Percentiles rank a stretch among this genome's conserved stretches.
These are phyloP conservation scores for Menidia menidia DNA, from an alignment of 2,797 vertebrate species.

Conservation along the genomic window DNA sequence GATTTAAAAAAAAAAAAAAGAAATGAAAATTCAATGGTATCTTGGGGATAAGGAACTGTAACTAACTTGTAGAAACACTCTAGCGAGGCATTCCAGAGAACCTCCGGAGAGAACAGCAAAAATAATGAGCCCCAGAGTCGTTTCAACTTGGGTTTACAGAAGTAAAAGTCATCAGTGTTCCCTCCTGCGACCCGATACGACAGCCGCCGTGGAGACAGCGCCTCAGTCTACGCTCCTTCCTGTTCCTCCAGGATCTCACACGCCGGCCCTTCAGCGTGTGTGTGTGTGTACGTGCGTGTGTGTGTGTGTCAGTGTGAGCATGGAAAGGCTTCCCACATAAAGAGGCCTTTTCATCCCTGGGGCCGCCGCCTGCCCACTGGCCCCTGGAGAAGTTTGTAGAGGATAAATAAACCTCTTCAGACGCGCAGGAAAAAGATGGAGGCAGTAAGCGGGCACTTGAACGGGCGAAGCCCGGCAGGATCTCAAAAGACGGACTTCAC, in stretches of 20 bases:
- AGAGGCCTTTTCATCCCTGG: conserved; percentile 72
- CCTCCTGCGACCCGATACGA: conserved; percentile 31
- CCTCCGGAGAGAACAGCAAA: neutral
- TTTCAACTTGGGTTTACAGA: neutral
- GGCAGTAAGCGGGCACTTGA: conserved; percentile 42
- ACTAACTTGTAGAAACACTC: too few species aligned
- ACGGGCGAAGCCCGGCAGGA: conserved; percentile 32
- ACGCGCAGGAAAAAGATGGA: conserved; percentile 66
- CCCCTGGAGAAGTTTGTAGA: conserved; percentile 70
- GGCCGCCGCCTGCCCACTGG: conserved; percentile 58
- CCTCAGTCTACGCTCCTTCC: conserved; percentile 35
- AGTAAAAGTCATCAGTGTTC: neutral
- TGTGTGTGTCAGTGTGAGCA: conserved; percentile 22
- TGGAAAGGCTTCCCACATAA: conserved; percentile 70
- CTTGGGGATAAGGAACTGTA: too few species aligned
- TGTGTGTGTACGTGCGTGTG: conserved; percentile 24
- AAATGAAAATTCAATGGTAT: too few species aligned
- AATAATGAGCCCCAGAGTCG: neutral
- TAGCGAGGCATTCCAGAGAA: too few species aligned
- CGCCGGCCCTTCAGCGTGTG: conserved; percentile 6
- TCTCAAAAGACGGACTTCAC: conserved; percentile 73
- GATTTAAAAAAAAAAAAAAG: too few species aligned
- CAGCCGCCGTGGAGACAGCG: conserved; percentile 34
- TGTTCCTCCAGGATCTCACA: conserved; percentile 33
- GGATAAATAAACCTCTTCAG: conserved; percentile 82